Base-by-base conservation (phyloP, 1,140 invertebrate genomes). In the Apis cerana region DNA sequence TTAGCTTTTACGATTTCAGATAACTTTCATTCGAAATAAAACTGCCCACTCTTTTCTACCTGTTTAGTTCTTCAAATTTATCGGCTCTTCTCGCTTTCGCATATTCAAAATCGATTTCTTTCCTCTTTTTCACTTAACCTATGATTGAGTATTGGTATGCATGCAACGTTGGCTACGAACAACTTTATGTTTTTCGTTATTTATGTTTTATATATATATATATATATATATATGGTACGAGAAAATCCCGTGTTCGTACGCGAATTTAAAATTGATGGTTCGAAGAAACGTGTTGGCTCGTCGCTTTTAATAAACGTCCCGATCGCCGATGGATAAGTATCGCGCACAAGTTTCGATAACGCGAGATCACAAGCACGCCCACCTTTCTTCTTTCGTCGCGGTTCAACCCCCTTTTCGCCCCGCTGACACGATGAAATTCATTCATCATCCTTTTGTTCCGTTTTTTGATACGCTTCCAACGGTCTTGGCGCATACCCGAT, bases 301-400 rank as follows among this genome's bases (percentile, higher is more conserved):
- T 33, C 50, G 76, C 54, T 74, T 83, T 74, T 74, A 84, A 88
- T 80, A 80, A 72, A 80, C 68, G 21, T 27, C 4, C 1, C 67
- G n/a, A 0, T 33, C 9, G 52, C 54, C 9, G 19, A 17, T 15
- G 15, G 64, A 58, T 77, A 58, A 77, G 33, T 59, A 7, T 68
- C 19, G 2, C 48, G 13, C 5, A 21, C 23, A 27, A 65, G 15
- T 65, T 43, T 65, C 23, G 27, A 65, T 65, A 11, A 33, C 12
- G 9, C 50, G 27, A 52, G 52, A 52, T 23, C 21, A 9, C 27
- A 2, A 0, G 15, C 27, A 33, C 76, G 33, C 43, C 43, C 61
- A 61, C 43, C 23, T n/a, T 62, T 78, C 13, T 52, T 68, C 59
- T n/a, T 27, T 43, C 33, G 19, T 21, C 52, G 21, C 33, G 21